Evolutionary conservation across 2,797 vertebrate genomes (phyloP).

Genomic region (Clarias fuscus): DNA sequence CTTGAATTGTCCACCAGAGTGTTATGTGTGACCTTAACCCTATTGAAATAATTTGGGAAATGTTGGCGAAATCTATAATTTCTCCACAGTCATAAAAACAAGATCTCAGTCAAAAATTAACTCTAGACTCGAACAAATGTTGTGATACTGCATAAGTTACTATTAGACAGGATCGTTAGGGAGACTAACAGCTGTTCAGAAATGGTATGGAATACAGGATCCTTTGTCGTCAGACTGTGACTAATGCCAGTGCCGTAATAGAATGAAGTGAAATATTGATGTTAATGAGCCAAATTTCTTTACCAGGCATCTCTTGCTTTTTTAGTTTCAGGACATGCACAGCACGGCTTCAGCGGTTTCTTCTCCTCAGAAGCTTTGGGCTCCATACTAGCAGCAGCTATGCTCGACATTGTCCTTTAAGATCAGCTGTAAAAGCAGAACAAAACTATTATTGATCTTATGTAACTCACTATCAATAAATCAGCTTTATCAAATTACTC

Average conservation of each 20-base stretch:
- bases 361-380: conserved; percentile 71
- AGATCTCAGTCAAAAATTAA: too few species aligned
- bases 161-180: not conserved
- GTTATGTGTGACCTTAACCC: too few species aligned
- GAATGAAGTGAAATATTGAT: not conserved
- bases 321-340: conserved; percentile 95
- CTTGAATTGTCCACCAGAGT: too few species aligned
- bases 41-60: too few species aligned
- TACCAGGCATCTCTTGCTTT: conserved; percentile 91
- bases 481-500: not conserved
- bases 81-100: too few species aligned
- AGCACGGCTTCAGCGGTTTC: conserved; percentile 91
- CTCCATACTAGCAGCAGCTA: conserved; percentile 76
- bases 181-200: not conserved
- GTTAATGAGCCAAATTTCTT: conserved; percentile 46
- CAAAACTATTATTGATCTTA: not conserved
- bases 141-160: not conserved
- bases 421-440: conserved; percentile 22
- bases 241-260: too few species aligned
- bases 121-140: too few species aligned
- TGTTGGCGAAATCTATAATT: too few species aligned
- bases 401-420: conserved; percentile 74
- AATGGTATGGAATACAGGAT: not conserved
- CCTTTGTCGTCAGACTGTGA: not conserved
- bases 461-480: not conserved